Conservation (phyloP, 2,888 invertebrate genomes). For the Cyrtodaria siliqua region DNA sequence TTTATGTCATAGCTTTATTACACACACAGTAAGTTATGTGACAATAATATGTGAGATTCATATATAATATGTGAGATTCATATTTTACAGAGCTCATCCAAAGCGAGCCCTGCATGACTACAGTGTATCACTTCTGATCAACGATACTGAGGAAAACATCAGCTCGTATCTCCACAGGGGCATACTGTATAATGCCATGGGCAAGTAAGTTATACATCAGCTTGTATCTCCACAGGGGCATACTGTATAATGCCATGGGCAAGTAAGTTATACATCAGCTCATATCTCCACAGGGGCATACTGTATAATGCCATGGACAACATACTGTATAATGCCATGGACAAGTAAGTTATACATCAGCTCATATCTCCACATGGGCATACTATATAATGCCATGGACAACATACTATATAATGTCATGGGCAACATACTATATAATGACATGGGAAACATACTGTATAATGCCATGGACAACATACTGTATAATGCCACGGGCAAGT, state of each 20-base stretch:
- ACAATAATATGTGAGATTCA: too few relatives aligned
- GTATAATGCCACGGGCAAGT: conserved; percentile 71
- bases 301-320: conserved; percentile 66
- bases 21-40: too few relatives aligned
- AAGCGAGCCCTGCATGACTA: conserved; percentile 84
- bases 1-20: too few relatives aligned
- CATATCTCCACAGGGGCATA: conserved; percentile 81
- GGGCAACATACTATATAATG: too few relatives aligned
- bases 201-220: conserved; percentile 81
- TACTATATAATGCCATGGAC: too few relatives aligned
- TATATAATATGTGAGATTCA: too few relatives aligned
- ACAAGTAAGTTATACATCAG: conserved; percentile 1
- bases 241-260: conserved; percentile 70
- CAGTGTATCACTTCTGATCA: conserved; percentile 84
- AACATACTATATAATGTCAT: too few relatives aligned
- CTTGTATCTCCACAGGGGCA: conserved; percentile 84
- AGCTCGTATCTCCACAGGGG: conserved; percentile 85
- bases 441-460: too few relatives aligned
- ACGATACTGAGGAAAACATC: conserved; percentile 83
- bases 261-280: conserved; percentile 70
- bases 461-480: not conserved
- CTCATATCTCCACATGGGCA: too few relatives aligned
- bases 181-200: conserved; percentile 83
- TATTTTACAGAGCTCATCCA: conserved; percentile 82
- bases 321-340: conserved; percentile 5